A percentile compares a stretch with the other conserved stretches of the same genome.
These are phyloP conservation scores for Polypedilum pembai DNA, from an alignment of 1,140 invertebrate species.

Conservation along the genomic window DNA sequence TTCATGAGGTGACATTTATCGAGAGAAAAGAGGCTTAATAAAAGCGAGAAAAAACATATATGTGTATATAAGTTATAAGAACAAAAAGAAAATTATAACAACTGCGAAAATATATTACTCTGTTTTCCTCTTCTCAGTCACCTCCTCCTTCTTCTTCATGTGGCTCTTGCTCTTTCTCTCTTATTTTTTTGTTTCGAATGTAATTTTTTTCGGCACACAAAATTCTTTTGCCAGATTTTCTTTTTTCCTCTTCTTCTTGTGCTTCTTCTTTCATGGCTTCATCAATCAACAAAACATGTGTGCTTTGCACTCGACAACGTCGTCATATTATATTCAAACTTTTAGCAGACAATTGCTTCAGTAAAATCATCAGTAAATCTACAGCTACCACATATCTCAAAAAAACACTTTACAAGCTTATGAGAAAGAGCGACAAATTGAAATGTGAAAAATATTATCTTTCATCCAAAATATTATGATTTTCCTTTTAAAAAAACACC, in stretches of 20 bases:
- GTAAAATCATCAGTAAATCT: too few species aligned
- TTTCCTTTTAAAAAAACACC: slow-evolving; percentile 4
- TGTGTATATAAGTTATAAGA: neutral
- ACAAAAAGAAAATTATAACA: neutral
- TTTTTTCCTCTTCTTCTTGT: neutral
- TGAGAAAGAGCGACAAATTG: neutral
- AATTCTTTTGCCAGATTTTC: neutral
- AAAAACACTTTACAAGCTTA: too few species aligned
- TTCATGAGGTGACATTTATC: neutral
- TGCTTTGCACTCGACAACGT: too few species aligned
- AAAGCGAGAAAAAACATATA: neutral
- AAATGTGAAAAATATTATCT: neutral
- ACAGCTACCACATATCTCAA: too few species aligned
- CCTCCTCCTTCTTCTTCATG: neutral
- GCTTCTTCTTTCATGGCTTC: neutral
- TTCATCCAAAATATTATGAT: slow-evolving; percentile 1
- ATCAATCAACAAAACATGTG: too few species aligned
- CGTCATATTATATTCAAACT: too few species aligned
- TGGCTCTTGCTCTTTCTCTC: neutral
- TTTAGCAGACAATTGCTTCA: too few species aligned
- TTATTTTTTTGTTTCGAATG: too few species aligned
- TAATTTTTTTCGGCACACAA: neutral
- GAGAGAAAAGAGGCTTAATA: neutral
- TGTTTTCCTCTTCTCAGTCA: neutral
- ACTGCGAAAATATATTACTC: slow-evolving; percentile 2